Evolutionary conservation across 2,888 invertebrate species (phyloP).

Genomic region (Leptothorax acervorum): DNA sequence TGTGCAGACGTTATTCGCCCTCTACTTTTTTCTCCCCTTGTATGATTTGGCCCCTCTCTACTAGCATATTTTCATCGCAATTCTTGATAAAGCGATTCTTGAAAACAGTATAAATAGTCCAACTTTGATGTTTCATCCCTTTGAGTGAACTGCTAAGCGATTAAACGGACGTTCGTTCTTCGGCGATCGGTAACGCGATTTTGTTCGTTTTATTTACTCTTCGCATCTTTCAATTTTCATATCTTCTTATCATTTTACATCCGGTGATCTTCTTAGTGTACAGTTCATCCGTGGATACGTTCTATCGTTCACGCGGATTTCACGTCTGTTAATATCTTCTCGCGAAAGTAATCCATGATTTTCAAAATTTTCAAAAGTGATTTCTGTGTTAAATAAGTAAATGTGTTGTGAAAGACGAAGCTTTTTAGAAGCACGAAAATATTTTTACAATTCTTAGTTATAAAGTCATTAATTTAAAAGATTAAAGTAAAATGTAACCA

Average conservation of each 20-base stretch:
- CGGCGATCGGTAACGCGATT: slow-evolving; percentile 21
- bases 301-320: background rate
- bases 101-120: slow-evolving; percentile 79
- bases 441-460: background rate
- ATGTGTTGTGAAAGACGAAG: background rate
- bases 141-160: slow-evolving; percentile 51
- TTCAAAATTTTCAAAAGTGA: slow-evolving; percentile 15
- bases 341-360: background rate
- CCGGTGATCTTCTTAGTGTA: background rate
- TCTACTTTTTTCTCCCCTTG: slow-evolving; percentile 25
- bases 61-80: slow-evolving; percentile 48
- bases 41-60: slow-evolving; percentile 21
- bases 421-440: background rate
- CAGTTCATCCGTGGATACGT: background rate
- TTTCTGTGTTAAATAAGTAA: background rate
- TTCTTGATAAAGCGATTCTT: slow-evolving; percentile 69
- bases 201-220: background rate
- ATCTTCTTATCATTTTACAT: background rate
- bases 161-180: slow-evolving; percentile 31
- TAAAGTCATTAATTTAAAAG: background rate
- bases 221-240: background rate
- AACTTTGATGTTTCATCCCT: slow-evolving; percentile 74
- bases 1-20: slow-evolving; percentile 8
- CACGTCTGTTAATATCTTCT: background rate
- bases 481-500: background rate